These are phyloP conservation scores for Frankliniella fusca DNA, from an alignment of 2,888 invertebrate species.

Conservation along the genomic window DNA sequence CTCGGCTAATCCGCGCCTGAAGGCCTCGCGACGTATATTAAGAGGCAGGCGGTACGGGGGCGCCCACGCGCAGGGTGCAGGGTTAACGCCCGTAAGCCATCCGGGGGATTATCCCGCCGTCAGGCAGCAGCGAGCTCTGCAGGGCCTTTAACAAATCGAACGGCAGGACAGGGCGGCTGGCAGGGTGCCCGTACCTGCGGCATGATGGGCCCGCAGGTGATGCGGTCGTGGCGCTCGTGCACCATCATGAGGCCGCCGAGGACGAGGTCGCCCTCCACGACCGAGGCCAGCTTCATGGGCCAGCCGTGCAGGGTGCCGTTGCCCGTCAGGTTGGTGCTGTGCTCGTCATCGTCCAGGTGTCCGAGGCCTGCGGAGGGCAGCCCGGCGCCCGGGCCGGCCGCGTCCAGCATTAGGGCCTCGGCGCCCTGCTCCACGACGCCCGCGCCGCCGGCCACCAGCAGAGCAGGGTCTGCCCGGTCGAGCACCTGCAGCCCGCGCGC, in stretches of 20 bases:
- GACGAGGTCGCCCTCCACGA: constrained; percentile 80
- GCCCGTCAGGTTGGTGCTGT: background rate
- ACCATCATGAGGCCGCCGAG: constrained; percentile 93
- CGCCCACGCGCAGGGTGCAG: too few species aligned
- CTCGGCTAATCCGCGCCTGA: too few species aligned
- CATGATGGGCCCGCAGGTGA: constrained; percentile 89
- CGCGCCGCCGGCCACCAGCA: background rate
- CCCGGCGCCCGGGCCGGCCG: background rate
- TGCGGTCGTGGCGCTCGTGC: constrained; percentile 80
- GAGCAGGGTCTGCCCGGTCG: background rate
- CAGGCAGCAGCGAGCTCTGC: background rate
- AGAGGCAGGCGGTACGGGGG: too few species aligned
- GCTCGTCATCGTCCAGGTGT: constrained; percentile 7
- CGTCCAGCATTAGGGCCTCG: background rate
- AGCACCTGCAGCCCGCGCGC: background rate
- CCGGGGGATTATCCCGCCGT: background rate
- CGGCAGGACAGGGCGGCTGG: constrained; percentile 56
- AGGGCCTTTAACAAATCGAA: background rate
- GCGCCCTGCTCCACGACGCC: background rate
- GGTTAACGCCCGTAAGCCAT: too few species aligned
- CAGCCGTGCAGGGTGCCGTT: constrained; percentile 47
- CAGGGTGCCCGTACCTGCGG: constrained; percentile 65
- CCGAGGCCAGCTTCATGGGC: constrained; percentile 81
- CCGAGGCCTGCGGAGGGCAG: too few species aligned
- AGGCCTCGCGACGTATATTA: too few species aligned